Base-by-base conservation (phyloP, 2,797 vertebrate species). In the Coracias cyanogaster region DNA sequence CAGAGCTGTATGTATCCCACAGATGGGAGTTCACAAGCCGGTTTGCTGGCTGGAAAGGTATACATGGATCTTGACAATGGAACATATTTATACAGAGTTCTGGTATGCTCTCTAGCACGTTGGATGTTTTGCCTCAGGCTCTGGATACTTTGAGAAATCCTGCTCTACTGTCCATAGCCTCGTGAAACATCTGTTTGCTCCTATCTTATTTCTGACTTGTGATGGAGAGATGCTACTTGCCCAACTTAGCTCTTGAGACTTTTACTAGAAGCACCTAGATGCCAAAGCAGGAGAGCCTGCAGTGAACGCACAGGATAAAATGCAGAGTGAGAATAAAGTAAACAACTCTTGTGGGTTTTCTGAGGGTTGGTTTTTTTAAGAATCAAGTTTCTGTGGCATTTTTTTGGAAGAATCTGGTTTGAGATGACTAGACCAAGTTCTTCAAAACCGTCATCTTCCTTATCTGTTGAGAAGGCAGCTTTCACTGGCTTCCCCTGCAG, bases 1-100 rank as follows among this genome's bases (percentile, higher is more conserved):
- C 48, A 16, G 82, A 93, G 82, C 70, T 65, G 21, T 84, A 64
- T 90, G 64, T 72, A 82, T 94, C 85, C 64, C 3, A 12, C 95
- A 96, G 91, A 90, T 90, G 71, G 55, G 83, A 95, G 81, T 66
- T 96, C 88, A 49, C 72, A 90, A 84, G 93, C 70, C 83, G 67
- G 77, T 90, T 96, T 94, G 67, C 90, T 95, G 93, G 55, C 93
- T 96, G 93, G 86, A 95, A 94, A 95, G 64, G 84, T 96, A 70
- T 21, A 65, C 91, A 64, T 74, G 88, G 67, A 91, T 93, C 83
- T 93, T 96, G 74, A 96, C 93, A 96, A 92, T 90, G 94, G 93
- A 96, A 93, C 88, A 90, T 95, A 95, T 90, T 96, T 96, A 73
- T 94, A 61, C 92, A 94, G 88, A 71, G 60, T 86, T 95, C 86